A percentile compares a stretch with the other conserved stretches of the same genome.
phyloP scores from a whole-genome alignment of 2,888 invertebrate species.

The Taphrorychus bicolor region DNA sequence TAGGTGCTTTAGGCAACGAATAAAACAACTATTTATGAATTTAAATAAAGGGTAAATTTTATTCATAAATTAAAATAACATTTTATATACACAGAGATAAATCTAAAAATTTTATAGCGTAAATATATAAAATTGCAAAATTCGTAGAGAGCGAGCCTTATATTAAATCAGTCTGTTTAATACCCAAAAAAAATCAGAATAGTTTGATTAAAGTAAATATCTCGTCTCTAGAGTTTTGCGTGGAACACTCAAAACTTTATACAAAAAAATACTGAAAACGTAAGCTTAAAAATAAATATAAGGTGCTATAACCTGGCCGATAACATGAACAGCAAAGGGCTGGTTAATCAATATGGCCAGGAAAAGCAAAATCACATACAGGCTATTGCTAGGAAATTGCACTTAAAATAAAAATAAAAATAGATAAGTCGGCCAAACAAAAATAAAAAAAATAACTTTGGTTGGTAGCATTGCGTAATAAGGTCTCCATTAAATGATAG shows the following conservation, averaged over 20 bases:
- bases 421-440: conserved; percentile 43
- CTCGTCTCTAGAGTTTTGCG: conserved; percentile 31
- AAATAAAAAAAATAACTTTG: conserved; percentile 51
- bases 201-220: conserved; percentile 26
- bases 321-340: not conserved
- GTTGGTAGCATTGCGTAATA: conserved; percentile 54
- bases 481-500: conserved; percentile 48
- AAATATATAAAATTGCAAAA: conserved; percentile 34
- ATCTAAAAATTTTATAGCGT: conserved; percentile 2
- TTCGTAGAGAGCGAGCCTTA: conserved; percentile 28
- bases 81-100: conserved; percentile 27
- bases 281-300: conserved; percentile 38
- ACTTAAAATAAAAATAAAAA: conserved; percentile 50
- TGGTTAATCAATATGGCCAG: conserved; percentile 9
- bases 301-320: conserved; percentile 12
- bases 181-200: conserved; percentile 30
- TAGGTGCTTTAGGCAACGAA: not conserved
- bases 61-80: conserved; percentile 41
- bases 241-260: conserved; percentile 36
- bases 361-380: conserved; percentile 49
- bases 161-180: conserved; percentile 38
- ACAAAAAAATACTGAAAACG: conserved; percentile 37
- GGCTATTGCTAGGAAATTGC: conserved; percentile 54
- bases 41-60: conserved; percentile 37
- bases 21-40: not conserved